Evolutionary conservation across 2,113 vertebrate species (phyloP).

Genomic region (Pseudopipra pipra): DNA sequence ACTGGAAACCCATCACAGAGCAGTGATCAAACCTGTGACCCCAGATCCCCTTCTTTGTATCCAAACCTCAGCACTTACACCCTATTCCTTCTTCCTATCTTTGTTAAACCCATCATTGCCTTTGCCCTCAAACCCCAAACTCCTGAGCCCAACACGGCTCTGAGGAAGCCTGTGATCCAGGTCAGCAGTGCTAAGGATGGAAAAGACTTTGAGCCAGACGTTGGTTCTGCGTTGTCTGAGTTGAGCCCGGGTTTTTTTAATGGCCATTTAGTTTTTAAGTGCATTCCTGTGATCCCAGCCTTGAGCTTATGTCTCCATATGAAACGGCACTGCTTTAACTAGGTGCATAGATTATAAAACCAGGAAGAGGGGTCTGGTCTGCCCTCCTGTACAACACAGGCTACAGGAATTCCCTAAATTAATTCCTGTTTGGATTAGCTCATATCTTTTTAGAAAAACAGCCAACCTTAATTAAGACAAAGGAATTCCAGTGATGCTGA

Average conservation of each 20-base stretch:
- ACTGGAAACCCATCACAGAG: not conserved
- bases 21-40: not conserved
- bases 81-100: not conserved
- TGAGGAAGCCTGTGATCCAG: not conserved
- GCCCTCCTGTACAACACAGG: not conserved
- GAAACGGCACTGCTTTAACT: constrained; percentile 4
- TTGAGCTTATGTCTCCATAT: not conserved
- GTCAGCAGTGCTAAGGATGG: not conserved
- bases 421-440: constrained; percentile 66
- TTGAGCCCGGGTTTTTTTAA: constrained; percentile 41
- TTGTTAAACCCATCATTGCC: not conserved
- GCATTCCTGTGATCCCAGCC: constrained; percentile 10
- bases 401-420: constrained; percentile 65
- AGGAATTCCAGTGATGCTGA: constrained; percentile 45
- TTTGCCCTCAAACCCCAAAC: not conserved
- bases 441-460: constrained; percentile 65
- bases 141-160: not conserved
- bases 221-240: not conserved
- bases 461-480: constrained; percentile 63
- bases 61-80: not conserved
- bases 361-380: constrained; percentile 51
- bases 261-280: constrained; percentile 36
- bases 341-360: constrained; percentile 39
- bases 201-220: constrained; percentile 42
- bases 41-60: not conserved